Evolutionary conservation across 2,888 invertebrate genomes (phyloP).

Genomic region (Dione juno): DNA sequence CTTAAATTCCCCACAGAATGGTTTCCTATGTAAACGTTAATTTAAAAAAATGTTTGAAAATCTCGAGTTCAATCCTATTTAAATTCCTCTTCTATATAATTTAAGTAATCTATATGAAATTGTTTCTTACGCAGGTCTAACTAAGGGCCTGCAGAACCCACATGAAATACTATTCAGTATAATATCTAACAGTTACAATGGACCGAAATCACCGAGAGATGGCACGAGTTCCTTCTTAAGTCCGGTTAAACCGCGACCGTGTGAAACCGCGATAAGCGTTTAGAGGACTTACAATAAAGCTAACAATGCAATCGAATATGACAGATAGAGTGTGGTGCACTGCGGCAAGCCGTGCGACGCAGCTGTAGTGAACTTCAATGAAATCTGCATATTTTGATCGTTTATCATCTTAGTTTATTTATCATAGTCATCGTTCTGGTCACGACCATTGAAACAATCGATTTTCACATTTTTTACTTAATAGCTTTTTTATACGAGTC

Average conservation of each 20-base stretch:
- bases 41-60: conserved; percentile 1
- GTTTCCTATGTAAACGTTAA: not conserved
- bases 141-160: no score
- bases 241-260: conserved; percentile 10
- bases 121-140: not conserved
- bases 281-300: conserved; percentile 21
- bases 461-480: conserved; percentile 11
- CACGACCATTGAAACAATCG: conserved; percentile 16
- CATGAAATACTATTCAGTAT: not conserved
- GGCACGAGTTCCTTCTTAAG: conserved; percentile 20
- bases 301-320: conserved; percentile 33
- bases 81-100: not conserved
- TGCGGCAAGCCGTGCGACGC: conserved; percentile 52
- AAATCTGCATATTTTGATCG: conserved; percentile 48
- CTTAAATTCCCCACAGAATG: not conserved
- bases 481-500: not conserved
- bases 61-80: not conserved
- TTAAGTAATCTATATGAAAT: not conserved
- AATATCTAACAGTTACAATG: not conserved
- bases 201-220: not conserved
- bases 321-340: conserved; percentile 34
- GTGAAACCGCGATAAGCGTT: conserved; percentile 23
- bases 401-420: conserved; percentile 43
- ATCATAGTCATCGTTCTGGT: conserved; percentile 33
- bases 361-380: conserved; percentile 52